A percentile compares a stretch with the other conserved stretches of the same genome.
Evolutionary conservation across 1,140 invertebrate genomes (phyloP).

Genomic region (Drosophila burlai): DNA sequence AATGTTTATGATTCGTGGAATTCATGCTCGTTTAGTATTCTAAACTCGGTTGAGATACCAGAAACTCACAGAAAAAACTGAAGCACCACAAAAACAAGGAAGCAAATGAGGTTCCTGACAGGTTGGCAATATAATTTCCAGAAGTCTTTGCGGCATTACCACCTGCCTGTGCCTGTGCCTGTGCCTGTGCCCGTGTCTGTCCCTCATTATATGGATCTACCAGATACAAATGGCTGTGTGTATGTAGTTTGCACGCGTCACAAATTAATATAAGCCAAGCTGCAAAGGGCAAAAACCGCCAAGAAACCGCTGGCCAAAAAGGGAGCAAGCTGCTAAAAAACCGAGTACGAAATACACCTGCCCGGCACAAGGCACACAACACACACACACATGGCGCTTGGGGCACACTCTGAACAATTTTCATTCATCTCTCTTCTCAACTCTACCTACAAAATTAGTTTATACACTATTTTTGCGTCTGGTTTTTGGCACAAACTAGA

Average conservation of each 20-base stretch:
- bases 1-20: constrained; percentile 15
- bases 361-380: constrained; percentile 21
- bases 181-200: too few relatives aligned
- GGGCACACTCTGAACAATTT: constrained; percentile 31
- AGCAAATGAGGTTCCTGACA: constrained; percentile 28
- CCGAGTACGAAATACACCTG: constrained; percentile 64
- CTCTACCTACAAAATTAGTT: constrained; percentile 50
- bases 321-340: constrained; percentile 59
- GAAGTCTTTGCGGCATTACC: constrained; percentile 32
- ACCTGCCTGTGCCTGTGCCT: constrained; percentile 46
- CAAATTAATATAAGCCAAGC: constrained; percentile 72
- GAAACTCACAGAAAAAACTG: constrained; percentile 1
- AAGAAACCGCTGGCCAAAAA: constrained; percentile 43
- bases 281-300: constrained; percentile 68
- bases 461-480: constrained; percentile 30
- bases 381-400: constrained; percentile 5
- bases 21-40: neutral
- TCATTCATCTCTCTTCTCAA: constrained; percentile 26
- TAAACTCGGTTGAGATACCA: constrained; percentile 8
- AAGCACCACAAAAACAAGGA: constrained; percentile 14
- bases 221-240: constrained; percentile 5
- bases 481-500: constrained; percentile 65
- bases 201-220: constrained; percentile 12
- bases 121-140: constrained; percentile 25
- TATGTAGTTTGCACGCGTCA: constrained; percentile 59